Conservation (phyloP, 2,797 vertebrate species). For the Lagorchestes hirsutus region DNA sequence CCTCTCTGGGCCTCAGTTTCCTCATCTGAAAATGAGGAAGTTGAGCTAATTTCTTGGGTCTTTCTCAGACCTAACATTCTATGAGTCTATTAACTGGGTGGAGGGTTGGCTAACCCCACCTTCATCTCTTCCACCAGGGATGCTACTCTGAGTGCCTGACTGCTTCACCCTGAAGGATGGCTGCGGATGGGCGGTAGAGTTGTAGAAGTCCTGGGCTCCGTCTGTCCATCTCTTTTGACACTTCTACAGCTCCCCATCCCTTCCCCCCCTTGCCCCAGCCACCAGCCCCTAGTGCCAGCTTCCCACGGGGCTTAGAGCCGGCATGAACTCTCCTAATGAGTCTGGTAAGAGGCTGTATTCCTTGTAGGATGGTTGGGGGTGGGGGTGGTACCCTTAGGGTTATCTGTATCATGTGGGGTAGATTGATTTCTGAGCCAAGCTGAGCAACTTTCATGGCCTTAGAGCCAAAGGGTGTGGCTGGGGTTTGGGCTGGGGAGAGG, state of each 20-base stretch:
- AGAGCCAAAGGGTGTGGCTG: constrained; percentile 4
- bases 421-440: constrained; percentile 26
- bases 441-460: constrained; percentile 4
- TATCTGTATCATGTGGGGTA: constrained; percentile 10
- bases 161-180: constrained; percentile 76
- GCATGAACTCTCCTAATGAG: constrained; percentile 84
- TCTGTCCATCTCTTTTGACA: constrained; percentile 81
- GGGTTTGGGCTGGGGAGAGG: constrained; percentile 26
- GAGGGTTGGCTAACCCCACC: constrained; percentile 72
- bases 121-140: constrained; percentile 77
- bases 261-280: constrained; percentile 73
- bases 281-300: constrained; percentile 74
- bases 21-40: constrained; percentile 12
- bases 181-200: constrained; percentile 76
- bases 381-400: constrained; percentile 60
- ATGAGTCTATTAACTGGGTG: constrained; percentile 18
- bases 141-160: constrained; percentile 80
- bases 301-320: constrained; percentile 78
- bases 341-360: constrained; percentile 78
- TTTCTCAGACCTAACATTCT: constrained; percentile 32
- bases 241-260: constrained; percentile 74
- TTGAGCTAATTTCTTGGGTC: constrained; percentile 32
- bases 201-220: constrained; percentile 74
- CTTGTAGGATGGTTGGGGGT: constrained; percentile 27
- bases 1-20: constrained; percentile 2